Percentiles rank a stretch among this genome's conserved stretches.
phyloP scores from a whole-genome alignment of 92 coral and sea anemone genomes.

The Phenganax marumi region DNA sequence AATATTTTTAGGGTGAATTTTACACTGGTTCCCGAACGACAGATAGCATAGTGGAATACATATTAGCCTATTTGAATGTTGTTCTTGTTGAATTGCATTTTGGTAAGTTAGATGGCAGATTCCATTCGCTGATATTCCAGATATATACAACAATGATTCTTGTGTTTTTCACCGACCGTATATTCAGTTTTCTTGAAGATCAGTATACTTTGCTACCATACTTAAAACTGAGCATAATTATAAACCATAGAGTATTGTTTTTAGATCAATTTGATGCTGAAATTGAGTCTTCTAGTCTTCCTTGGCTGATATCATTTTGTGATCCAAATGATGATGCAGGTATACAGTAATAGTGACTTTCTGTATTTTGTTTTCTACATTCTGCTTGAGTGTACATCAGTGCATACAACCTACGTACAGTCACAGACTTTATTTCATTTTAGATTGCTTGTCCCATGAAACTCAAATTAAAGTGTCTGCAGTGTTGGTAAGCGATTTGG shows the following conservation, averaged over 20 bases:
- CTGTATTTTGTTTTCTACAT: neutral
- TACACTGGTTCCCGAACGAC: slow-evolving; percentile 68
- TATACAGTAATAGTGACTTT: neutral
- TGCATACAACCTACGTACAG: too few species aligned
- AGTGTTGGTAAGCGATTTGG: slow-evolving; percentile 59
- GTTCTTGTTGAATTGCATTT: slow-evolving; percentile 71
- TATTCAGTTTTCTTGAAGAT: too few species aligned
- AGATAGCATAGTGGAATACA: slow-evolving; percentile 65
- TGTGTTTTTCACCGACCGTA: neutral
- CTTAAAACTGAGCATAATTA: neutral
- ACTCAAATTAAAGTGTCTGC: slow-evolving; percentile 71
- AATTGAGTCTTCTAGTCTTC: slow-evolving; percentile 53
- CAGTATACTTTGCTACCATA: too few species aligned
- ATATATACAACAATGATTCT: neutral
- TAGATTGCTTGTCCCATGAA: slow-evolving; percentile 71
- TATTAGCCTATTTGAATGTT: slow-evolving; percentile 74
- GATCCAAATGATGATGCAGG: slow-evolving; percentile 63
- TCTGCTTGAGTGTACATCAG: neutral
- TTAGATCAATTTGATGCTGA: slow-evolving; percentile 69
- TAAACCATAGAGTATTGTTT: neutral
- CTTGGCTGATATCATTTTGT: slow-evolving; percentile 85
- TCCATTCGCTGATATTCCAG: neutral
- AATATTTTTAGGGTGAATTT: slow-evolving; percentile 71
- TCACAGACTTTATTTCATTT: neutral
- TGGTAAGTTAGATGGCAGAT: slow-evolving; percentile 57